These are phyloP conservation scores for Brachirus orientalis DNA, from an alignment of 2,113 vertebrate species.

Conservation along the genomic window DNA sequence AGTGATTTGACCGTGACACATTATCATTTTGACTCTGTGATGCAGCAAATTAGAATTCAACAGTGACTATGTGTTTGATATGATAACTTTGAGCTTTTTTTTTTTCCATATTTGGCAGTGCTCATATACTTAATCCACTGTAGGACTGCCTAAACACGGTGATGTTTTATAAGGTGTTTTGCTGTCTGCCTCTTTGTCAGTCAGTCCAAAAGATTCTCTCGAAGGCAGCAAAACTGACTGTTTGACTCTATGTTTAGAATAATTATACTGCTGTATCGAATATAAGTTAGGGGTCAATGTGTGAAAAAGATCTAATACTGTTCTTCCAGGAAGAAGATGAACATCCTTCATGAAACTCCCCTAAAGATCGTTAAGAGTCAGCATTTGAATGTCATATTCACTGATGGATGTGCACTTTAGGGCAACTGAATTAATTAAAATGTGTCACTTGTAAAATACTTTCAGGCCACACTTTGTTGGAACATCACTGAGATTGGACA, in stretches of 20 bases:
- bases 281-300: neutral
- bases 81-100: neutral
- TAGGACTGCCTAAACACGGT: conserved; percentile 12
- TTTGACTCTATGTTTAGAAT: neutral
- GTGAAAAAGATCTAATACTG: neutral
- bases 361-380: neutral
- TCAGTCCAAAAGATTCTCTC: neutral
- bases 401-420: conserved; percentile 4
- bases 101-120: neutral
- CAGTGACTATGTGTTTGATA: neutral
- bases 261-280: neutral
- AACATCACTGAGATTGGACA: conserved; percentile 33
- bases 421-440: neutral
- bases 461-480: conserved; percentile 2
- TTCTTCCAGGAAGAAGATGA: neutral
- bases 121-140: conserved; percentile 1
- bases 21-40: conserved; percentile 7
- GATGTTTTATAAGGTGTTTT: conserved; percentile 3
- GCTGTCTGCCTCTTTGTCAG: neutral
- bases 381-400: conserved; percentile 1
- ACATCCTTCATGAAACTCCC: neutral
- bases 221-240: neutral
- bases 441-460: conserved; percentile 20
- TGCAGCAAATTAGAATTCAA: conserved; percentile 12
- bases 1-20: conserved; percentile 29